A percentile compares a stretch with the other conserved stretches of the same genome.
phyloP scores from a whole-genome alignment of 2,797 vertebrate genomes.

The Phrynocephalus guinanensis region DNA sequence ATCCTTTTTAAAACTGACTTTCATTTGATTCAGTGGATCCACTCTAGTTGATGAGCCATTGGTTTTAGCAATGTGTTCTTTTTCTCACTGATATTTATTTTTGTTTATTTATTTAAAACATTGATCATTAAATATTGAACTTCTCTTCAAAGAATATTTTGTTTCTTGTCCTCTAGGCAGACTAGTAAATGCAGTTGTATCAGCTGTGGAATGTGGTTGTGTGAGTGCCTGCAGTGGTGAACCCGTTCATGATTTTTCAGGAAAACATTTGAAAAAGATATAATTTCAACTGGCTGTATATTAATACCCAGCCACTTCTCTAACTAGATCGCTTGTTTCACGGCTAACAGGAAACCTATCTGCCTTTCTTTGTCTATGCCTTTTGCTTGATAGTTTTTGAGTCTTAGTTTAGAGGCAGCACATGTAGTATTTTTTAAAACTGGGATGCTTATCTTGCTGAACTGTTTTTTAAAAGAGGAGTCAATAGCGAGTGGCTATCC shows the following conservation, averaged over 20 bases:
- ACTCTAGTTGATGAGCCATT: too few relatives aligned
- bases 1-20: too few relatives aligned
- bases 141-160: not conserved
- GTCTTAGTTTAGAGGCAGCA: not conserved
- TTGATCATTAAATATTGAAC: too few relatives aligned
- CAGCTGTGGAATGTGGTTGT: not conserved
- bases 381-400: not conserved
- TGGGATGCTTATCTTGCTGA: not conserved
- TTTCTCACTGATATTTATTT: not conserved
- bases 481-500: not conserved
- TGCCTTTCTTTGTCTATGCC: not conserved
- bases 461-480: not conserved
- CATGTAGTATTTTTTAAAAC: not conserved
- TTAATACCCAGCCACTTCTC: not conserved
- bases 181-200: not conserved
- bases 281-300: not conserved
- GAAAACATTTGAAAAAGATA: not conserved
- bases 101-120: too few relatives aligned
- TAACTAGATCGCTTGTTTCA: not conserved
- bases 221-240: not conserved
- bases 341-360: not conserved
- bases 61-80: too few relatives aligned
- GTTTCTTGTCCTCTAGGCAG: not conserved
- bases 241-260: not conserved
- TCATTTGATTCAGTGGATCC: too few relatives aligned